Evolutionary conservation across 2,888 invertebrate genomes (phyloP).

Genomic region (Mythimna loreyi): DNA sequence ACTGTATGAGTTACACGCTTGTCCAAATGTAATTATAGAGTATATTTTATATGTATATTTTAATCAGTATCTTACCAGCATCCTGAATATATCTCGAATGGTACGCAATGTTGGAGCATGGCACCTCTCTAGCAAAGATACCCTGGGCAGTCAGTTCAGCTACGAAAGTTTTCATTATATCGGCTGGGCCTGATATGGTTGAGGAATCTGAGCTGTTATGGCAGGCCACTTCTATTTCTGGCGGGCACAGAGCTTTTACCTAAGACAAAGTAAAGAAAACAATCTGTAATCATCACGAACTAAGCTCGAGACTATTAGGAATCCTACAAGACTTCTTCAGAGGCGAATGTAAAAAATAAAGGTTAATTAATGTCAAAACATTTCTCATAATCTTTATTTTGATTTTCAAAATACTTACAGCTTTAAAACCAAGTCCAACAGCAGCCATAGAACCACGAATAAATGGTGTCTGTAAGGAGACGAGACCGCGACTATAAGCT

Average conservation of each 20-base stretch:
- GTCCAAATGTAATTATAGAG: not conserved
- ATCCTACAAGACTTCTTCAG: not conserved
- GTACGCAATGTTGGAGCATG: slow-evolving; percentile 95
- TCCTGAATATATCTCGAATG: slow-evolving; percentile 93
- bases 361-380: not conserved
- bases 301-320: not conserved
- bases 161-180: slow-evolving; percentile 90
- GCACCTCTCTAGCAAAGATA: slow-evolving; percentile 76
- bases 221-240: slow-evolving; percentile 94
- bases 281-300: not conserved
- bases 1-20: not conserved
- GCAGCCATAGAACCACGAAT: slow-evolving; percentile 96
- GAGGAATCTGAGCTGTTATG: slow-evolving; percentile 94
- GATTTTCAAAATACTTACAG: slow-evolving; percentile 74
- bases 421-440: slow-evolving; percentile 92
- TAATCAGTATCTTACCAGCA: slow-evolving; percentile 81
- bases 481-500: slow-evolving; percentile 95
- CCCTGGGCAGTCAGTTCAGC: slow-evolving; percentile 73
- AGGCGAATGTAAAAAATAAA: not conserved
- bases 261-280: slow-evolving; percentile 35
- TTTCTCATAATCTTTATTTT: no score
- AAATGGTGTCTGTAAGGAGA: slow-evolving; percentile 92
- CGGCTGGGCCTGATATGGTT: slow-evolving; percentile 94
- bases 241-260: slow-evolving; percentile 82
- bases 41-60: no score